Evolutionary conservation across 2,888 invertebrate species (phyloP), one percentile per base, ranked within the genome.

Genomic region (Lasioglossum oenotherae): DNA sequence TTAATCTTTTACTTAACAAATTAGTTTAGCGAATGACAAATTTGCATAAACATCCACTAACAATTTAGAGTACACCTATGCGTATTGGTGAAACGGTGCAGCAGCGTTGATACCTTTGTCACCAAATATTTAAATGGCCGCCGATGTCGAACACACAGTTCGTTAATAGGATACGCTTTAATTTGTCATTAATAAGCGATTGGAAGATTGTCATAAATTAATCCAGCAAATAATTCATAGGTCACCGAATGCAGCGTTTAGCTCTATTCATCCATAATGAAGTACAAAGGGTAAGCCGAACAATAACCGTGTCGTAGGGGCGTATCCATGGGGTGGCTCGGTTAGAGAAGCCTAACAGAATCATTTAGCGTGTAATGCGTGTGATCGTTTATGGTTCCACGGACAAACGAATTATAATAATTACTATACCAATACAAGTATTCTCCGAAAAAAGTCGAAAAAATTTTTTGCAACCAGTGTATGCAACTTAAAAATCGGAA

Each of bases 231-330:
- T 84, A 74, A 84, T 84, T 83, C 84, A 31, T 44, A 35, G 84
- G 69, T 78, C 74, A 74, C 60, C 38, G 83, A 69, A 57, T 71
- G 49, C 69, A 60, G 1, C 69, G 57, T 78, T 83, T 71, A 60
- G 84, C 74, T 78, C 75, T 71, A 75, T 84, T 85, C 75, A 46
- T 79, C 64, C 75, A 73, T 76, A 85, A 84, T 79, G 78, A 79
- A 84, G 84, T 74, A 84, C 84, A 78, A 85, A 85, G 84, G 84
- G 84, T 76, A 79, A 85, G 46, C 78, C 27, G 35, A 72, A 75
- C 74, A 69, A 69, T 78, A 84, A 84, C 74, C 71, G 78, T 74
- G 84, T 79, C 75, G 84, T 71, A 76, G 78, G 84, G 84, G 84
- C 75, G 84, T 79, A 35, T 74, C 78, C 27, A 12, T 74, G 74